Base-by-base conservation (phyloP, 2,113 vertebrate species). In the Scatophagus argus region DNA sequence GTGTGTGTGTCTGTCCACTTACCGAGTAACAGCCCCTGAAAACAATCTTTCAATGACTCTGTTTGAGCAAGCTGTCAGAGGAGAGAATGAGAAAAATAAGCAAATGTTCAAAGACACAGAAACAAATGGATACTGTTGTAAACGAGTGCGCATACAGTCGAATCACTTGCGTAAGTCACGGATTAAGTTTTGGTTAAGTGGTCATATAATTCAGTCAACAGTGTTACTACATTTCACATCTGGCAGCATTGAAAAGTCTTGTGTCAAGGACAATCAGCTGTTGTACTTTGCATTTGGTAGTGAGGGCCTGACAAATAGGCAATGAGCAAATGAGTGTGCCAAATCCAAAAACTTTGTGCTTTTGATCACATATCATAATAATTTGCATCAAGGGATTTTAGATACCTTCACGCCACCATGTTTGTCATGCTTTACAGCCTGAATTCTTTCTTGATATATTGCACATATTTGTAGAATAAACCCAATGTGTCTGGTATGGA, bases 21-120 rank as follows among this genome's bases (percentile, higher is more conserved):
- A 99, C 98, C 98, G 96, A 84, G 98, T 98, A 61, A 99, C 98
- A 36, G 98, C 97, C 3, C 98, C 97, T 32, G 97, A 98, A 94
- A 99, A 99, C 95, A 99, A 94, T 68, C 98, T 93, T 88, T 98
- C 97, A 67, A 97, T 99, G 81, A 99, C 98, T 88, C 97, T 96
- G 94, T 93, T 97, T 49, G 98, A 99, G 43, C 97, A 97, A 43
- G 98, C 98, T 99, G 93, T 75, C 82, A 88, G 72, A 83, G 32
- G 34, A 85, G 44, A 89, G 60, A 94, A 39, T 11, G 41, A 55
- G 59, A 77, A 54, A 79, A 58, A 38, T 31, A 38, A 52, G 68
- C 60, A 71, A 63, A 70, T 23, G 19, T 43, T 75, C 4, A 52
- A 39, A 81, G 17, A 56, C 4, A 41, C 34, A 65, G 32, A 83